These are phyloP conservation scores for Eptesicus fuscus DNA, from an alignment of 2,113 vertebrate species.

Conservation along the genomic window DNA sequence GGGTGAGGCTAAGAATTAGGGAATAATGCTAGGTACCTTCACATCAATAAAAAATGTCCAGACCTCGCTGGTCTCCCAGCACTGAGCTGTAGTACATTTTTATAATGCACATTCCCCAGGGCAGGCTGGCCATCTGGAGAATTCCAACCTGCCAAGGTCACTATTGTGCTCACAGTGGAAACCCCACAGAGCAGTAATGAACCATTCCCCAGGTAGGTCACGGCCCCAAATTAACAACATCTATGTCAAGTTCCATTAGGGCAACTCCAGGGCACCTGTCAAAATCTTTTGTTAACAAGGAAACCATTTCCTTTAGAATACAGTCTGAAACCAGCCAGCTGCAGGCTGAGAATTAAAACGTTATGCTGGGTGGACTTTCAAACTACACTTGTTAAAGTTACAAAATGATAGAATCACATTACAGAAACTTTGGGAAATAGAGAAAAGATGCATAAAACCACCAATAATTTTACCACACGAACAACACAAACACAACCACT, in stretches of 20 bases:
- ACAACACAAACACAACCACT: not conserved
- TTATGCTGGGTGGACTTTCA: not conserved
- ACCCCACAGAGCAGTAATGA: slow-evolving; percentile 45
- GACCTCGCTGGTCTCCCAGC: not conserved
- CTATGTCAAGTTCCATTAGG: slow-evolving; percentile 46
- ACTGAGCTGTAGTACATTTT: not conserved
- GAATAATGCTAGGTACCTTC: not conserved
- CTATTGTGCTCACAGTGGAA: slow-evolving; percentile 26
- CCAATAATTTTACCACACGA: not conserved
- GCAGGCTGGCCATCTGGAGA: slow-evolving; percentile 37
- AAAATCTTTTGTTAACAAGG: not conserved
- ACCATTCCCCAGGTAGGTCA: slow-evolving; percentile 34
- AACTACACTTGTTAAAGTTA: not conserved
- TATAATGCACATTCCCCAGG: not conserved
- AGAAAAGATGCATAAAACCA: not conserved
- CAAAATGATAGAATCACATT: not conserved
- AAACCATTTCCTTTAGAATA: slow-evolving; percentile 9
- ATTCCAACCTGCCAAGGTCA: slow-evolving; percentile 32
- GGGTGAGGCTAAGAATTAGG: not conserved
- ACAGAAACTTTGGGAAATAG: not conserved
- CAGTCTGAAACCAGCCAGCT: not conserved
- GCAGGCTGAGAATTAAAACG: not conserved
- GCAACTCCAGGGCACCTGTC: not conserved
- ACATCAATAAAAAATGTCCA: not conserved
- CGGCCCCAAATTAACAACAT: slow-evolving; percentile 25